A percentile compares a stretch with the other conserved stretches of the same genome.
Evolutionary conservation across 2,113 vertebrate species (phyloP).

Genomic region (Recurvirostra avosetta): DNA sequence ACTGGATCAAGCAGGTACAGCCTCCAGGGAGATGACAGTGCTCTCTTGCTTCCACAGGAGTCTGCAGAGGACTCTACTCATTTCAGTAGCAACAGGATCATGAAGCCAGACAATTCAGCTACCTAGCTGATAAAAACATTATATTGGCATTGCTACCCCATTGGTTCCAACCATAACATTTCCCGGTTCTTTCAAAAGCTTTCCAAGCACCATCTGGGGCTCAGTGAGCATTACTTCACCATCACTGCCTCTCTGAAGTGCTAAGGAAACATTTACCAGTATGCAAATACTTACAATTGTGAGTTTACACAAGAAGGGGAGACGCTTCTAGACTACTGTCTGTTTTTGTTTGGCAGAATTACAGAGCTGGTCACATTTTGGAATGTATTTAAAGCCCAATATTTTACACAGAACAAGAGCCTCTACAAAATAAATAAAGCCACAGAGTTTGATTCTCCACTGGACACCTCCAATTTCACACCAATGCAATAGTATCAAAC

Average conservation of each 20-base stretch:
- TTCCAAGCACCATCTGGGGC: not conserved
- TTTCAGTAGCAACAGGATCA: not conserved
- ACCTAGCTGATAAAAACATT: not conserved
- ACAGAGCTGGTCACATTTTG: not conserved
- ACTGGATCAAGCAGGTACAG: not conserved
- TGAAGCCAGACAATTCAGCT: not conserved
- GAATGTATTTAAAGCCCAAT: not conserved
- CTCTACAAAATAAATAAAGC: not conserved
- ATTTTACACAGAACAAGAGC: slow-evolving; percentile 7
- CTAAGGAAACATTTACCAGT: not conserved
- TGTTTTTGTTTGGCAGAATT: not conserved
- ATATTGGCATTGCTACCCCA: not conserved
- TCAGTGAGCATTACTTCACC: not conserved
- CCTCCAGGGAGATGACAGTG: not conserved
- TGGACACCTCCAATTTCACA: not conserved
- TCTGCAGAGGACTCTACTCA: not conserved
- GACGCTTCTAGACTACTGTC: not conserved
- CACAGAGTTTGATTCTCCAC: not conserved
- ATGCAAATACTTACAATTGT: not conserved
- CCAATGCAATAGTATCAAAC: not conserved
- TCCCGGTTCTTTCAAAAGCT: not conserved
- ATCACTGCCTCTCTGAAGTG: not conserved
- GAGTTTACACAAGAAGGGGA: not conserved
- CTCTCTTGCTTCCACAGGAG: not conserved
- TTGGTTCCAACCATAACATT: not conserved